Conservation (phyloP, 2,797 vertebrate genomes). For the Hypotaenidia okinawae region DNA sequence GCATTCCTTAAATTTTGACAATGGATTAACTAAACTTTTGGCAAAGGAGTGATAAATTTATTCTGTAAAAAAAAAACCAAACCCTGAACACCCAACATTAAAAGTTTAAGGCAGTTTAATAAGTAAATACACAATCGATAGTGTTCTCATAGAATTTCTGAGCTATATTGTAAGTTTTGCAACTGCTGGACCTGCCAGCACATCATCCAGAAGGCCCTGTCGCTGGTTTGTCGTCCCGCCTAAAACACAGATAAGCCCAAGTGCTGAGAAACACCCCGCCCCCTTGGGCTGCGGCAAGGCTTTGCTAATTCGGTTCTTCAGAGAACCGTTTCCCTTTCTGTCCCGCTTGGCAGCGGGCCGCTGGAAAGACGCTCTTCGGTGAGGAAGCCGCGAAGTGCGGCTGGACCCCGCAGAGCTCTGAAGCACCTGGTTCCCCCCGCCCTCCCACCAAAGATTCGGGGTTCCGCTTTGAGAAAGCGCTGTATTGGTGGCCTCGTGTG, state of each 20-base stretch:
- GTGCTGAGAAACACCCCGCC: not conserved
- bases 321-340: not conserved
- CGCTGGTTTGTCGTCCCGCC: not conserved
- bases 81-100: too few relatives aligned
- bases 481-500: too few relatives aligned
- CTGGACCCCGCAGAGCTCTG: not conserved
- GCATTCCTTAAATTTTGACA: not conserved
- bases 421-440: not conserved
- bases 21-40: not conserved
- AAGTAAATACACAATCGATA: not conserved
- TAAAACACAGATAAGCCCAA: not conserved
- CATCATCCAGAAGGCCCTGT: rapidly evolving
- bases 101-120: not conserved
- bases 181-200: not conserved
- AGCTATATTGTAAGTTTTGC: not conserved
- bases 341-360: too few relatives aligned
- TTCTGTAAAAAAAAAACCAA: not conserved
- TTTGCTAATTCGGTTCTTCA: not conserved
- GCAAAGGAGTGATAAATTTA: not conserved
- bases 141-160: not conserved
- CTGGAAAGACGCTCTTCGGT: not conserved
- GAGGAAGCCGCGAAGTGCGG: rapidly evolving
- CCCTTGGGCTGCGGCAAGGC: not conserved
- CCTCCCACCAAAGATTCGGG: not conserved
- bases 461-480: not conserved